phyloP scores from a whole-genome alignment of 1,140 invertebrate species.

The Bradysia coprophila region DNA sequence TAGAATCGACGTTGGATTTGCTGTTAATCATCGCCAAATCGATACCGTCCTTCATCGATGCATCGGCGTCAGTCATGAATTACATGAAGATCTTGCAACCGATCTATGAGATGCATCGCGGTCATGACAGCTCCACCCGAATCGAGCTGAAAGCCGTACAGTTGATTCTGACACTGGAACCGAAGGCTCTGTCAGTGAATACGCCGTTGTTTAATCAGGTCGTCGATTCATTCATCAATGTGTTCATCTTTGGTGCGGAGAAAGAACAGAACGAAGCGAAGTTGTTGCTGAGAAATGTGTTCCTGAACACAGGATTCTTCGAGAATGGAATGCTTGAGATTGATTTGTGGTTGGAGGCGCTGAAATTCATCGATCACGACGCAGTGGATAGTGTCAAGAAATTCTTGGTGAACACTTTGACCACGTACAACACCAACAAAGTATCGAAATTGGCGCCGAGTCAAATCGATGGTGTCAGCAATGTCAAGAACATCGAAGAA shows the following conservation, averaged over 20 bases:
- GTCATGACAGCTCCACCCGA: conserved; percentile 19
- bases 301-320: conserved; percentile 39
- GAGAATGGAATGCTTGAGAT: conserved; percentile 36
- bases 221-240: conserved; percentile 30
- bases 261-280: conserved; percentile 18
- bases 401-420: conserved; percentile 13
- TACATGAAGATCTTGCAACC: conserved; percentile 18
- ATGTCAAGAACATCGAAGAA: conserved; percentile 10
- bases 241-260: conserved; percentile 23
- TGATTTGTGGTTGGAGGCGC: conserved; percentile 40
- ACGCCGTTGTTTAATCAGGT: conserved; percentile 35
- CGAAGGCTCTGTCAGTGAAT: conserved; percentile 30
- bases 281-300: conserved; percentile 27
- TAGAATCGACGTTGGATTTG: conserved; percentile 16
- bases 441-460: too few species aligned
- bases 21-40: conserved; percentile 17
- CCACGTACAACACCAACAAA: too few species aligned
- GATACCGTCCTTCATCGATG: conserved; percentile 18
- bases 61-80: conserved; percentile 17
- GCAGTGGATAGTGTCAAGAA: conserved; percentile 12
- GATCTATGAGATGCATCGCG: conserved; percentile 9
- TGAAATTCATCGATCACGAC: conserved; percentile 17
- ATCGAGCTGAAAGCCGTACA: conserved; percentile 45
- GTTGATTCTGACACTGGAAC: conserved; percentile 36
- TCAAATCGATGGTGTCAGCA: not conserved